Base-by-base conservation (phyloP, 2,797 vertebrate species). In the Danionella dracula region DNA sequence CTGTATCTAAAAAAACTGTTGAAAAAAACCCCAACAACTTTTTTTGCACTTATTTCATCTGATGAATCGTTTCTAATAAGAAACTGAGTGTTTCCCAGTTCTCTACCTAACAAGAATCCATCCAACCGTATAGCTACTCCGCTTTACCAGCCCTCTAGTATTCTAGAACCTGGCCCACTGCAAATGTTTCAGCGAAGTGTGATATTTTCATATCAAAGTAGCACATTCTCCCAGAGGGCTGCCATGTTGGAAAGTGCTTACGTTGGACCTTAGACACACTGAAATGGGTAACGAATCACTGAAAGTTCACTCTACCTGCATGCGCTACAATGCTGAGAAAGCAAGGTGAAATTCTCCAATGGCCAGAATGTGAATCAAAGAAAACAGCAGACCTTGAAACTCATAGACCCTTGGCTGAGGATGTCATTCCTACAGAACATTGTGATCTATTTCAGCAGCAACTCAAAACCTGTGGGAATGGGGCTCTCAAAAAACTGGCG, bases 241-340 rank as follows among this genome's bases (percentile, higher is more conserved):
- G 34, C 35, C 15, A 46, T 40, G 37, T 64, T 45, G 49, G 44
- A 70, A 77, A 77, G 40, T 75, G 76, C 76, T 77, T 73, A 77
- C 67, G 12, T 19, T 67, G 59, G 38, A 46, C 34, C 61, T 45
- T 56, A 11, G 42, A 56, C 50, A 17, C 9, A 4, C 4, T 50
- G 45, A 21, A 48, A 15, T 66, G 15, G 65, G 70, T 61, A 59
- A 42, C n/a, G 41, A 66, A 60, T 46, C 41, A 64, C 41, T 66
- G 13, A 60, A 72, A 69, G 62, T 68, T 37, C 51, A 46, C 41
- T 66, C 38, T 56, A 66, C 20, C 68, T 51, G 56, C 53, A 70
- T 64, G 45, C 15, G 11, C 35, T 44, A 17, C 38, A 67, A 53
- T 76, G 74, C 74, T 73, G 67, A 70, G 66, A 70, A 64, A 37